Conservation (phyloP, 2,113 vertebrate genomes). For the Gila orcuttii region DNA sequence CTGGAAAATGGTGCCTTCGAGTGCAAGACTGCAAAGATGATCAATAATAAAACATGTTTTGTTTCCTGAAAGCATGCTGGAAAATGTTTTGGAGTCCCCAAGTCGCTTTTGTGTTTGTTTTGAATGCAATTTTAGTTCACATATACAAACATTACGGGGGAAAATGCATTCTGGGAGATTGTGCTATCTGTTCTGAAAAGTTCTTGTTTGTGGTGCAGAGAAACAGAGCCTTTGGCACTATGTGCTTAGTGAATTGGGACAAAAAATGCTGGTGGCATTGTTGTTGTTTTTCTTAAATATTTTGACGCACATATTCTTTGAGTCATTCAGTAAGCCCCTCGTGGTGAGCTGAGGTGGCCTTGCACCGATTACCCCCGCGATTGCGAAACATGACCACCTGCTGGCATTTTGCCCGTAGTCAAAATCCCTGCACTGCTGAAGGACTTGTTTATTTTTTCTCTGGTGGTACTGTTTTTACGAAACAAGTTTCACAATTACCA, state of each 20-base stretch:
- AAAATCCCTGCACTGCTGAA: not conserved
- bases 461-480: slow-evolving; percentile 44
- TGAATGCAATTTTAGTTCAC: not conserved
- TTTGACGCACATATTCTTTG: not conserved
- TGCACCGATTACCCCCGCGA: not conserved
- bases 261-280: not conserved
- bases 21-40: not conserved
- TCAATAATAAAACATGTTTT: slow-evolving; percentile 19
- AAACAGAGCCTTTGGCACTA: slow-evolving; percentile 6
- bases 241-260: not conserved
- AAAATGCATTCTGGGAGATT: not conserved
- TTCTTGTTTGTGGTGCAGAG: not conserved
- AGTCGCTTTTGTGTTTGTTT: slow-evolving; percentile 6
- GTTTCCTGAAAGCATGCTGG: not conserved
- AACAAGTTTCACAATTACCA: slow-evolving; percentile 29
- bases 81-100: not conserved
- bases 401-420: slow-evolving; percentile 24
- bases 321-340: not conserved
- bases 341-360: not conserved
- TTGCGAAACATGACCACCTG: slow-evolving; percentile 26
- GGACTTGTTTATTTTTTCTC: slow-evolving; percentile 48
- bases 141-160: not conserved
- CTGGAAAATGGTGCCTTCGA: not conserved
- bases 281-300: not conserved
- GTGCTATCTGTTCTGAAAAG: not conserved